Evolutionary conservation across 2,888 invertebrate species (phyloP).

Genomic region (Epirrhoe alternata): DNA sequence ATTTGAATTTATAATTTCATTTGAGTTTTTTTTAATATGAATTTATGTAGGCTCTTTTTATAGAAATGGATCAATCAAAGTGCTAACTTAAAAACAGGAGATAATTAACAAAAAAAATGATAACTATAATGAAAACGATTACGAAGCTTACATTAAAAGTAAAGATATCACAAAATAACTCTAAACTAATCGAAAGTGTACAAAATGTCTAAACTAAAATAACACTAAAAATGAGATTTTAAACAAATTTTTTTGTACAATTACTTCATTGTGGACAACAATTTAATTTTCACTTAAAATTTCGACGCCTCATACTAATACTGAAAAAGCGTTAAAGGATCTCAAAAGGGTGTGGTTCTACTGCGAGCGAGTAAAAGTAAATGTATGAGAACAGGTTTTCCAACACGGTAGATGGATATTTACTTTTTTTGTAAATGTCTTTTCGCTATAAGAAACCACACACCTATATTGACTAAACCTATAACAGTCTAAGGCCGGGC

Average conservation of each 20-base stretch:
- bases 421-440: not conserved
- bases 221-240: conserved; percentile 54
- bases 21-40: too few species aligned
- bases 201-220: conserved; percentile 47
- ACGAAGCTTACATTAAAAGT: conserved; percentile 31
- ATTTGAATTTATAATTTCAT: too few species aligned
- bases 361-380: conserved; percentile 11
- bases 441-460: conserved; percentile 9
- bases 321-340: conserved; percentile 55
- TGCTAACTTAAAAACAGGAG: not conserved
- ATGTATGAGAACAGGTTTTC: not conserved
- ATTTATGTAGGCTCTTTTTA: not conserved
- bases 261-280: conserved; percentile 19
- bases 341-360: conserved; percentile 13
- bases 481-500: conserved; percentile 58
- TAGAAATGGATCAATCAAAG: conserved; percentile 1
- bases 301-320: conserved; percentile 71
- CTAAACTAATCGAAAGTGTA: conserved; percentile 48
- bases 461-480: conserved; percentile 50
- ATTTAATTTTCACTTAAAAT: conserved; percentile 33
- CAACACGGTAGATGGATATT: not conserved
- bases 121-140: conserved; percentile 3
- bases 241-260: conserved; percentile 21
- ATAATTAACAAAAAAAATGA: conserved; percentile 6
- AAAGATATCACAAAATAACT: conserved; percentile 47